These are phyloP conservation scores for Rhinogobio ventralis DNA, from an alignment of 2,797 vertebrate species.

Conservation along the genomic window DNA sequence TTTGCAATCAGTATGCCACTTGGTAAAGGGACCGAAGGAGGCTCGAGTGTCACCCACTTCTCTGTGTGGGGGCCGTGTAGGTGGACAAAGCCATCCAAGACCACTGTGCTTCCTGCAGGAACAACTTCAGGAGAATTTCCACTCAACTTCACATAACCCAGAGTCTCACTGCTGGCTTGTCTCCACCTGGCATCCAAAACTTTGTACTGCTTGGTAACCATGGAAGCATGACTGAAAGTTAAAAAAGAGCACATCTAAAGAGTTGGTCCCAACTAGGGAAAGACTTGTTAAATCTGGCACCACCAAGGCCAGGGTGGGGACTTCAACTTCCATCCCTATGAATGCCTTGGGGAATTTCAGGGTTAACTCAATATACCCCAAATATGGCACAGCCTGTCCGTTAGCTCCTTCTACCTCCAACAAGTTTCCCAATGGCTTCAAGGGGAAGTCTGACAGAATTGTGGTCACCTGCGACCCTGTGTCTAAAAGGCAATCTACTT, in stretches of 20 bases:
- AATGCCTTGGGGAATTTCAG: not conserved
- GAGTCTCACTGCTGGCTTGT: not conserved
- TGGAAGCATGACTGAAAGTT: not conserved
- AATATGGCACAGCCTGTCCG: constrained; percentile 3
- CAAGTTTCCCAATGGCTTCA: not conserved
- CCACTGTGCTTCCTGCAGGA: not conserved
- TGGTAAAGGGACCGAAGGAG: not conserved
- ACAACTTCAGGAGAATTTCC: not conserved
- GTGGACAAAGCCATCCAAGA: too few relatives aligned
- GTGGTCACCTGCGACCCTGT: not conserved
- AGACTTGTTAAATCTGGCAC: not conserved
- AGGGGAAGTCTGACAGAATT: not conserved
- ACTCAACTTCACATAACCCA: not conserved
- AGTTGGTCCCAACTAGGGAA: constrained; percentile 21
- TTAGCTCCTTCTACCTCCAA: constrained; percentile 37
- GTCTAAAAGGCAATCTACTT: constrained; percentile 5
- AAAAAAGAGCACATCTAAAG: constrained; percentile 14
- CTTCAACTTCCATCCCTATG: not conserved
- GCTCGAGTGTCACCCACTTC: too few relatives aligned
- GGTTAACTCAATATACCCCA: not conserved
- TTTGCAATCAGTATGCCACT: not conserved
- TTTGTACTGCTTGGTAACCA: constrained; percentile 20
- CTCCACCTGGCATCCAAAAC: not conserved
- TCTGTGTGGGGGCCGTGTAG: too few relatives aligned
- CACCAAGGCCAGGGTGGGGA: not conserved